A percentile compares a stretch with the other conserved stretches of the same genome.
phyloP scores from a whole-genome alignment of 2,113 vertebrate genomes.

The Mustelus asterias region DNA sequence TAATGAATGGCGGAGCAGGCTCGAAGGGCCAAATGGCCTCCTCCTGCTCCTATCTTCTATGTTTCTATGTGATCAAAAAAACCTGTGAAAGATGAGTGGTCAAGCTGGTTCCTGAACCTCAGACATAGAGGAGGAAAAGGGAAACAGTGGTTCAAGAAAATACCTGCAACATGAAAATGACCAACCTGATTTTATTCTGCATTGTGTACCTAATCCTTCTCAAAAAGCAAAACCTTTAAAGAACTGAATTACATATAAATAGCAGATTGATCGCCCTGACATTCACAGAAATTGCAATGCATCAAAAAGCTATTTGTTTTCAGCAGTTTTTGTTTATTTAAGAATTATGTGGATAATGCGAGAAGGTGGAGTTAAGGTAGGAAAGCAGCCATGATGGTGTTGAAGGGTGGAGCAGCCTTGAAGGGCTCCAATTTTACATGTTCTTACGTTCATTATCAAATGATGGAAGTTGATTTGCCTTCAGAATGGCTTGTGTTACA shows the following conservation, averaged over 20 bases:
- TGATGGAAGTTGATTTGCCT: neutral
- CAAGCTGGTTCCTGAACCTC: neutral
- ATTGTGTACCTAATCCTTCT: neutral
- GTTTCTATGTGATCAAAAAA: neutral
- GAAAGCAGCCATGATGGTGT: neutral
- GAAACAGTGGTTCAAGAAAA: neutral
- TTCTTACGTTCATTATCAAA: neutral
- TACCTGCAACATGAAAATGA: neutral
- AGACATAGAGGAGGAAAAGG: neutral
- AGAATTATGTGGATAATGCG: no score
- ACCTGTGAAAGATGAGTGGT: neutral
- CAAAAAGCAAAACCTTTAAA: neutral
- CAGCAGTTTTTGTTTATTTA: neutral
- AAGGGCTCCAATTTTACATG: neutral
- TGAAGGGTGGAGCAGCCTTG: neutral
- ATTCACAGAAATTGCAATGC: neutral
- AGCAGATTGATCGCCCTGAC: neutral
- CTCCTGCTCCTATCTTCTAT: neutral
- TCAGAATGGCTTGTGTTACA: neutral
- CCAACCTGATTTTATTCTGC: neutral
- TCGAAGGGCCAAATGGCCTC: no score
- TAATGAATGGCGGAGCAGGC: no score
- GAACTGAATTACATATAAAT: neutral
- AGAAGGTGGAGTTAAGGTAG: no score
- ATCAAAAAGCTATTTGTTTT: neutral